These are phyloP conservation scores for Dunckerocampus dactyliophorus DNA, from an alignment of 2,113 vertebrate species.

Conservation along the genomic window DNA sequence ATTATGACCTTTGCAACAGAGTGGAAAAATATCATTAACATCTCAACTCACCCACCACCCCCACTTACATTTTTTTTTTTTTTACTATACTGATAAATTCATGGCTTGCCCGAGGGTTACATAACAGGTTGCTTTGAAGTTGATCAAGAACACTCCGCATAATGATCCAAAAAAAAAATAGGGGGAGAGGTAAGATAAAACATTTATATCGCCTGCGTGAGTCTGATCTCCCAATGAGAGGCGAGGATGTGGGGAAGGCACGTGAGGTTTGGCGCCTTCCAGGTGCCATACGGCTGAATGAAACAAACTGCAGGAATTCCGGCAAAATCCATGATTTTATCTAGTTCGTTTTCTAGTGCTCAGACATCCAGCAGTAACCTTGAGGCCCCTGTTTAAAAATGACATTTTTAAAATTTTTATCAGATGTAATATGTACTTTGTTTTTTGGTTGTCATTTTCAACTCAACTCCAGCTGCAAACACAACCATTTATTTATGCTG, in stretches of 20 bases:
- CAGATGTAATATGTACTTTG: too few species aligned
- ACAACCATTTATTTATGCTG: too few species aligned
- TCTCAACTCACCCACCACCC: conserved; percentile 38
- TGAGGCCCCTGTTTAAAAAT: too few species aligned
- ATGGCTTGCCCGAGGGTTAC: conserved; percentile 46
- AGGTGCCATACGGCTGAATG: conserved; percentile 14
- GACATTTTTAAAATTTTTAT: too few species aligned
- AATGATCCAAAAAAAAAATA: conserved; percentile 36
- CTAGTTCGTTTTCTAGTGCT: too few species aligned
- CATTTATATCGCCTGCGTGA: conserved; percentile 55
- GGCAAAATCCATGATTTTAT: too few species aligned
- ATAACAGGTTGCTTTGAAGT: conserved; percentile 62
- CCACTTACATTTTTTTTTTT: conserved; percentile 38
- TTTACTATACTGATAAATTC: conserved; percentile 57
- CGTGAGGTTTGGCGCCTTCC: not conserved
- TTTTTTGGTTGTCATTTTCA: too few species aligned
- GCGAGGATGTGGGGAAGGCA: conserved; percentile 22
- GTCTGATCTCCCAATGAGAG: conserved; percentile 47
- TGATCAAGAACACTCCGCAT: conserved; percentile 51
- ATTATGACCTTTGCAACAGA: conserved; percentile 6
- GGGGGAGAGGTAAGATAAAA: conserved; percentile 53
- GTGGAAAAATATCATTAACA: conserved; percentile 14
- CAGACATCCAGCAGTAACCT: too few species aligned
- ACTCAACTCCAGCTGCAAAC: too few species aligned
- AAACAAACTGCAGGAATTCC: not conserved